Percentiles rank a stretch among this genome's conserved stretches.
Conservation (phyloP, 2,113 vertebrate genomes). For the Pelecanus crispus region DNA sequence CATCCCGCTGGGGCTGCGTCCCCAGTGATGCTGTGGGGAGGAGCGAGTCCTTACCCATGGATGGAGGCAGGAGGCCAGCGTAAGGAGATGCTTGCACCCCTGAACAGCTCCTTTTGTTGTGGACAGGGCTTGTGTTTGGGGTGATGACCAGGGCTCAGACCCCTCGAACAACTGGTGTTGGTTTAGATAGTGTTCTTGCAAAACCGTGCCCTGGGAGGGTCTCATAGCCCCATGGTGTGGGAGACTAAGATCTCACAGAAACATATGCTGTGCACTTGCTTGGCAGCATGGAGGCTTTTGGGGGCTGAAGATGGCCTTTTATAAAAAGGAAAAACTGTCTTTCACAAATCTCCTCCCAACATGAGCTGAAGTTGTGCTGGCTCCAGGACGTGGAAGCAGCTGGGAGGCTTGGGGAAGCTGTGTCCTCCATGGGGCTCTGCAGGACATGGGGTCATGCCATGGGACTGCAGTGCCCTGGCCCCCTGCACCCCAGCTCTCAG, state of each 20-base stretch:
- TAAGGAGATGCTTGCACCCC: background rate
- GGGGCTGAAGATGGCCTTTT: background rate
- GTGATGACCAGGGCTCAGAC: background rate
- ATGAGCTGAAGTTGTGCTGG: background rate
- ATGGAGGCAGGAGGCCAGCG: background rate
- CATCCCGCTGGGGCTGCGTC: background rate
- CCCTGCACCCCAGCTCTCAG: background rate
- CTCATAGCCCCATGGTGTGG: background rate
- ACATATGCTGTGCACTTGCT: background rate
- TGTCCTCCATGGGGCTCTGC: background rate
- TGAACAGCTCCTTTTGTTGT: background rate
- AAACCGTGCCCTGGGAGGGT: background rate
- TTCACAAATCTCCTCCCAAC: background rate
- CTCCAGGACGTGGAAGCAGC: rapidly evolving
- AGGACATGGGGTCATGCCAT: too few species aligned
- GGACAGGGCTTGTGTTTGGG: background rate
- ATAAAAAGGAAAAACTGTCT: background rate
- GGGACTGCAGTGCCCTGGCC: background rate
- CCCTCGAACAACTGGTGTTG: background rate
- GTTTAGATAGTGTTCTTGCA: background rate
- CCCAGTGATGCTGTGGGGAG: background rate
- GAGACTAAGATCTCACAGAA: background rate
- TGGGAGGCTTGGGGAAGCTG: background rate
- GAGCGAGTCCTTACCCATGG: background rate
- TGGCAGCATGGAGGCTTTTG: background rate